Percentiles rank a stretch among this genome's conserved stretches.
Conservation (phyloP, 2,888 invertebrate genomes). For the Pharmacophagus antenor region DNA sequence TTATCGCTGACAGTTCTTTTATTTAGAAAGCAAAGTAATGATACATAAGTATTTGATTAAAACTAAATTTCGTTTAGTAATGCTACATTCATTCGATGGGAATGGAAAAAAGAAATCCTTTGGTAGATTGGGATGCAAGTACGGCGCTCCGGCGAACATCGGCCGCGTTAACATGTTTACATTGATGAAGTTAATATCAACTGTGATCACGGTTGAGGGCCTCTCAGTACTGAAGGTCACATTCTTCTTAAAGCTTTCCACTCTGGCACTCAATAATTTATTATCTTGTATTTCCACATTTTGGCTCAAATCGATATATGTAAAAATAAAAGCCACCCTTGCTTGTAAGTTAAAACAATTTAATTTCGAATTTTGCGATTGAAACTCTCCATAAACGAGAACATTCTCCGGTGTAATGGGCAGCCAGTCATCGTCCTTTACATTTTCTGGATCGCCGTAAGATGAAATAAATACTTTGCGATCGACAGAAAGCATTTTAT, state of each 20-base stretch:
- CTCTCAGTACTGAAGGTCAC: slow-evolving; percentile 51
- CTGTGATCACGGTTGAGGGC: slow-evolving; percentile 52
- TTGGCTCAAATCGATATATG: slow-evolving; percentile 50
- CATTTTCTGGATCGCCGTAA: slow-evolving; percentile 56
- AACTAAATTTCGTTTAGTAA: slow-evolving; percentile 28
- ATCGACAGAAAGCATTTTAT: slow-evolving; percentile 42
- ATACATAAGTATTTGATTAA: slow-evolving; percentile 35
- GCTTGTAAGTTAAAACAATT: slow-evolving; percentile 59
- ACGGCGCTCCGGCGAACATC: slow-evolving; percentile 81
- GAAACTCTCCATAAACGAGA: slow-evolving; percentile 49
- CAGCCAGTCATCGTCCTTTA: slow-evolving; percentile 59
- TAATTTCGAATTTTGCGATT: slow-evolving; percentile 46
- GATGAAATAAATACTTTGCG: slow-evolving; percentile 52
- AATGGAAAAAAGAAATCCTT: slow-evolving; percentile 89
- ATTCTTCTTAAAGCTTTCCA: slow-evolving; percentile 44
- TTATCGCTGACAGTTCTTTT: slow-evolving; percentile 68
- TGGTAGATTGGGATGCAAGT: slow-evolving; percentile 84
- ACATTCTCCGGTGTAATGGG: slow-evolving; percentile 37
- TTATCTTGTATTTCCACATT: slow-evolving; percentile 39
- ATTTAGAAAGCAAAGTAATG: slow-evolving; percentile 48
- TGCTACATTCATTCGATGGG: slow-evolving; percentile 50
- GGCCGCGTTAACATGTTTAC: slow-evolving; percentile 50
- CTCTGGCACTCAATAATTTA: slow-evolving; percentile 51
- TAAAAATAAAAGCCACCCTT: slow-evolving; percentile 51
- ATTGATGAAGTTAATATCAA: slow-evolving; percentile 64